These are phyloP conservation scores for Ranitomeya imitator DNA, from an alignment of 2,113 vertebrate species.

Conservation along the genomic window DNA sequence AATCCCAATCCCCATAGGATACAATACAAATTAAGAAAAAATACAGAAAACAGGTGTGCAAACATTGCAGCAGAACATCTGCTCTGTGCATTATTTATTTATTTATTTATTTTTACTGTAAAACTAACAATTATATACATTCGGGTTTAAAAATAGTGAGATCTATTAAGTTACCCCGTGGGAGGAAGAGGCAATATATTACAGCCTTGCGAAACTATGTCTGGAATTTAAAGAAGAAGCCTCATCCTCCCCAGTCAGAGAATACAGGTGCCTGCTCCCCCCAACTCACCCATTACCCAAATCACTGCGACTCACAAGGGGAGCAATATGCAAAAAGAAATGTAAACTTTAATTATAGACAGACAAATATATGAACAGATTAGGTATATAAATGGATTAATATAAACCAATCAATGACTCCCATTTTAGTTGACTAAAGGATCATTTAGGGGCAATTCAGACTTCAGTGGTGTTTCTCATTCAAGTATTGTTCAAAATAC, in stretches of 20 bases:
- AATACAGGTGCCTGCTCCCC: not conserved
- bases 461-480: too few relatives aligned
- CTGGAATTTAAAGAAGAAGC: slow-evolving; percentile 1
- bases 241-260: not conserved
- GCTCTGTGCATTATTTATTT: slow-evolving; percentile 14
- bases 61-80: slow-evolving; percentile 38
- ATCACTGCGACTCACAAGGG: not conserved
- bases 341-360: not conserved
- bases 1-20: slow-evolving; percentile 11
- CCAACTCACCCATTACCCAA: not conserved
- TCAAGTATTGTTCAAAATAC: too few relatives aligned
- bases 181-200: slow-evolving; percentile 24
- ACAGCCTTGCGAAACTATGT: not conserved
- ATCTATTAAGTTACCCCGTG: not conserved
- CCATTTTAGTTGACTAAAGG: too few relatives aligned
- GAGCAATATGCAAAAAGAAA: not conserved
- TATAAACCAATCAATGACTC: too few relatives aligned
- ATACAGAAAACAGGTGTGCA: slow-evolving; percentile 47
- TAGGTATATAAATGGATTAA: too few relatives aligned
- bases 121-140: slow-evolving; percentile 42
- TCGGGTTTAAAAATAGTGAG: slow-evolving; percentile 17
- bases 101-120: slow-evolving; percentile 28
- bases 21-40: slow-evolving; percentile 44
- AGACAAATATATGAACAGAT: not conserved
- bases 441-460: too few relatives aligned